These are phyloP conservation scores for Temnothorax unifasciatus DNA, from an alignment of 2,888 invertebrate genomes.

Conservation along the genomic window DNA sequence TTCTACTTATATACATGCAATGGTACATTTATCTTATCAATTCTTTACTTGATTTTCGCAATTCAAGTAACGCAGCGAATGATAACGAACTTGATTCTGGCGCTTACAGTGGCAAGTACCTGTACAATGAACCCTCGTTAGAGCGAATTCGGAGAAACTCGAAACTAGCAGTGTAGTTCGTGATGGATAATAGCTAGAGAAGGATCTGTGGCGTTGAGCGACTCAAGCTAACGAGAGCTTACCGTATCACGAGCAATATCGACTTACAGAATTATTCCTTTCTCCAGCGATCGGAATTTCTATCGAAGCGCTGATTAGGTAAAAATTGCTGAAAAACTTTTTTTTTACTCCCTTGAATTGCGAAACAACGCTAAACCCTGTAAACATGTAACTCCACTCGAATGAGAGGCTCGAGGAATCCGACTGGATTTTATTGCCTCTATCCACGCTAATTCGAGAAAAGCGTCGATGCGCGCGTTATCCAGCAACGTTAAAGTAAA, in stretches of 20 bases:
- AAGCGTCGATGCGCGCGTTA: slow-evolving; percentile 17
- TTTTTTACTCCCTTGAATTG: slow-evolving; percentile 56
- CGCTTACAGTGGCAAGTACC: slow-evolving; percentile 26
- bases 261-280: slow-evolving; percentile 1
- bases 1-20: slow-evolving; percentile 44
- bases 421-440: slow-evolving; percentile 58
- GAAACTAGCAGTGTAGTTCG: slow-evolving; percentile 33
- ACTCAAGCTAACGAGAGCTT: slow-evolving; percentile 40
- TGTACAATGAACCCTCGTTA: slow-evolving; percentile 47
- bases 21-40: slow-evolving; percentile 49
- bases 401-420: slow-evolving; percentile 59
- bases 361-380: slow-evolving; percentile 73
- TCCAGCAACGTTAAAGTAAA: slow-evolving; percentile 12
- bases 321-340: slow-evolving; percentile 12
- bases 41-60: slow-evolving; percentile 60
- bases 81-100: slow-evolving; percentile 35
- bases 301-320: not conserved
- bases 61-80: slow-evolving; percentile 42
- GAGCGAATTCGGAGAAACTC: slow-evolving; percentile 44
- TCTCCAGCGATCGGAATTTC: slow-evolving; percentile 9
- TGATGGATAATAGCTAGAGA: not conserved
- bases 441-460: slow-evolving; percentile 20
- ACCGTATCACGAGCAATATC: slow-evolving; percentile 21
- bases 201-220: not conserved
- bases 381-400: slow-evolving; percentile 68